These are phyloP conservation scores for Eupithecia subfuscata DNA, from an alignment of 2,888 invertebrate species.

Conservation along the genomic window DNA sequence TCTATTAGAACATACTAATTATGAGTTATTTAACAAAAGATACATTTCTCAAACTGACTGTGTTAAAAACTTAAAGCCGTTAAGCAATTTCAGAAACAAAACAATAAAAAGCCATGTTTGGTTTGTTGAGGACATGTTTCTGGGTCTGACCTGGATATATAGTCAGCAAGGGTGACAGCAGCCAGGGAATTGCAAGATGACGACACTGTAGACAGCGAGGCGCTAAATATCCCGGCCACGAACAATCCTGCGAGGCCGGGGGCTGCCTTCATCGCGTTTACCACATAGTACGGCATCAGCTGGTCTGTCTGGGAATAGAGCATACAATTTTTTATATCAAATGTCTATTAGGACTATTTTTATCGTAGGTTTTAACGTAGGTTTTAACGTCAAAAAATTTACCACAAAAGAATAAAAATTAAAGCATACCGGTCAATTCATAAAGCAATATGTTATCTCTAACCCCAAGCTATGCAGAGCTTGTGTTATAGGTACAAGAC, in stretches of 20 bases:
- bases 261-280: slow-evolving; percentile 86
- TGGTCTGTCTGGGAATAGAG: slow-evolving; percentile 85
- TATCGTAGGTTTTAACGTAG: too few relatives aligned
- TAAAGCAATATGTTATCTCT: too few relatives aligned
- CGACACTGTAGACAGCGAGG: slow-evolving; percentile 95
- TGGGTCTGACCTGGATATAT: slow-evolving; percentile 75
- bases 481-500: background rate
- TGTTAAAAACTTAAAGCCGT: background rate
- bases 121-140: background rate
- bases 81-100: background rate
- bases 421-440: too few relatives aligned
- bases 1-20: too few relatives aligned
- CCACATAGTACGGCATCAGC: slow-evolving; percentile 91
- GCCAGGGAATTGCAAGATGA: slow-evolving; percentile 95
- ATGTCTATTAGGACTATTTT: too few relatives aligned
- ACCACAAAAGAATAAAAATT: too few relatives aligned
- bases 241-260: slow-evolving; percentile 95
- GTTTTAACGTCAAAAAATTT: too few relatives aligned
- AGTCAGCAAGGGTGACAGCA: slow-evolving; percentile 95
- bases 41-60: too few relatives aligned
- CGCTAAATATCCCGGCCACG: slow-evolving; percentile 95
- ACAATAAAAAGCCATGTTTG: background rate
- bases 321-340: background rate
- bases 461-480: too few relatives aligned
- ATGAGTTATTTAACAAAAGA: too few relatives aligned